Conservation (phyloP, 1,140 invertebrate species). For the Reticulitermes speratus region DNA sequence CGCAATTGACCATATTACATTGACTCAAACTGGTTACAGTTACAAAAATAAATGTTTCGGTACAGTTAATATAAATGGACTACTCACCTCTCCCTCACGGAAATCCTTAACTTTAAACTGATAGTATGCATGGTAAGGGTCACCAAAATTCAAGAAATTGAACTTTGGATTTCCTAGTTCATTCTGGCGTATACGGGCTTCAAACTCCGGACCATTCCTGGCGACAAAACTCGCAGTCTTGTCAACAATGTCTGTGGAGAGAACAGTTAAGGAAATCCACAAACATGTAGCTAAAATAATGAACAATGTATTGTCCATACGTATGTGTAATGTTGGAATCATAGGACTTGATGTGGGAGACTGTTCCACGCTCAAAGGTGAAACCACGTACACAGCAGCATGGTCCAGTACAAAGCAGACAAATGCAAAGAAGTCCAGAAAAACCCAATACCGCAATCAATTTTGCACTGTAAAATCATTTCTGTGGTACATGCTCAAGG, state of each 20-base stretch:
- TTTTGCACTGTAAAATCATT: too few species aligned
- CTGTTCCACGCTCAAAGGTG: neutral
- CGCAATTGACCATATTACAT: too few species aligned
- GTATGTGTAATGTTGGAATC: too few species aligned
- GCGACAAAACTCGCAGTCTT: constrained; percentile 98
- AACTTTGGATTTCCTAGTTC: constrained; percentile 98
- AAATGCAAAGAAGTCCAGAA: too few species aligned
- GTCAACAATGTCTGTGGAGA: constrained; percentile 87
- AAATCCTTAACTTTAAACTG: constrained; percentile 98
- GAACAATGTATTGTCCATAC: neutral
- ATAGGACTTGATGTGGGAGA: too few species aligned
- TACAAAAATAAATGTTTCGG: neutral
- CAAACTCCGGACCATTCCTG: constrained; percentile 97
- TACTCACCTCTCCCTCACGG: constrained; percentile 79
- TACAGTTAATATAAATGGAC: neutral
- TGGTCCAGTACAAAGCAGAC: neutral
- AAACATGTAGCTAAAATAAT: neutral
- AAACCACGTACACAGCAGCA: neutral
- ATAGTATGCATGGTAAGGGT: constrained; percentile 99
- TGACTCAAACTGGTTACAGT: too few species aligned
- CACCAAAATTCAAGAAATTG: constrained; percentile 93
- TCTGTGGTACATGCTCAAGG: too few species aligned
- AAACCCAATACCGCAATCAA: too few species aligned
- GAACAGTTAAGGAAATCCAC: constrained; percentile 28
- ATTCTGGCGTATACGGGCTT: constrained; percentile 93